These are phyloP conservation scores for Avahi laniger DNA, from an alignment of 2,797 vertebrate species.

Conservation along the genomic window DNA sequence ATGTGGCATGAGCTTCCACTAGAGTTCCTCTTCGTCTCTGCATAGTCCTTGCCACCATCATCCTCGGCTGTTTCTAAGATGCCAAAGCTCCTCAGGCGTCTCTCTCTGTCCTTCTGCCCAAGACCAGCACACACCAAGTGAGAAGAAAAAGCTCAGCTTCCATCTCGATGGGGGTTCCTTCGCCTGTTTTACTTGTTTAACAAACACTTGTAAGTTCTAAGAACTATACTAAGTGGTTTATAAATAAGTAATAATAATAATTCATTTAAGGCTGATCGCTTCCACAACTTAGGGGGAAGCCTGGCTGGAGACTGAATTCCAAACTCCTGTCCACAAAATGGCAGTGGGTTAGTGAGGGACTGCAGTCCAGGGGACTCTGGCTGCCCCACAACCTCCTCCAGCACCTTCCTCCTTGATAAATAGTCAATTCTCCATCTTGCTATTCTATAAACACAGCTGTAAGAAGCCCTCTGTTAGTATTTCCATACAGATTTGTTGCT, in stretches of 20 bases:
- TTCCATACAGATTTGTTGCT: not conserved
- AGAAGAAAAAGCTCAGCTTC: not conserved
- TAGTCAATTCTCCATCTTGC: not conserved
- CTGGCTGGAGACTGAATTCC: not conserved
- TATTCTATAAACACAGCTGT: not conserved
- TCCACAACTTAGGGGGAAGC: not conserved
- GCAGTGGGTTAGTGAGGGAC: no score
- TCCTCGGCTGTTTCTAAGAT: not conserved
- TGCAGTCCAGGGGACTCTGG: not conserved
- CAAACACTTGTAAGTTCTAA: not conserved
- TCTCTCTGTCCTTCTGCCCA: not conserved
- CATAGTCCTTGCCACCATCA: not conserved
- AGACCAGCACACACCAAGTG: not conserved
- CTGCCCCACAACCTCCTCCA: not conserved
- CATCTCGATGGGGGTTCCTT: not conserved
- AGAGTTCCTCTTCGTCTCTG: not conserved
- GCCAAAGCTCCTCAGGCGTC: not conserved
- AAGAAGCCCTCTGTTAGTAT: not conserved
- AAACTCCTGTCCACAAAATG: not conserved
- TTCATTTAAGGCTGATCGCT: not conserved
- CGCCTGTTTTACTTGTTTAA: not conserved
- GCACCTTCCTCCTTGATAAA: not conserved
- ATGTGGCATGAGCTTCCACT: fast-evolving
- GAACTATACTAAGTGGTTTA: not conserved
- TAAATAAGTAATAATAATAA: not conserved